A percentile compares a stretch with the other conserved stretches of the same genome.
These are phyloP conservation scores for Cladorhizidae sp. DNA, from an alignment of 37 sponge, comb jelly and placozoan species.

Conservation along the genomic window DNA sequence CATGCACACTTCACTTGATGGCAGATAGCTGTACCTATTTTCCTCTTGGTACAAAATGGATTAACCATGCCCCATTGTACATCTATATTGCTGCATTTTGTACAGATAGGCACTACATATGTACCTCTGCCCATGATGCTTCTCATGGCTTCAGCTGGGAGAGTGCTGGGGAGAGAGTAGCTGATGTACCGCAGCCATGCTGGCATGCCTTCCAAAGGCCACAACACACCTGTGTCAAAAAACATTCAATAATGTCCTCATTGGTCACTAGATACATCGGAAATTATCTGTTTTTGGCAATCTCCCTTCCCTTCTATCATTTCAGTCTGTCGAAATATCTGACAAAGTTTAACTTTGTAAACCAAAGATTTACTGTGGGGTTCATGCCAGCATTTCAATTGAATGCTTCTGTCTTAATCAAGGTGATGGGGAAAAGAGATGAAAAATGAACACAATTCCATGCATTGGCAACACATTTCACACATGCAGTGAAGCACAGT, in stretches of 20 bases:
- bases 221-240: conserved; percentile 71
- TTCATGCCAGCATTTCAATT: neutral
- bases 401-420: neutral
- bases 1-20: neutral
- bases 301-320: too few relatives aligned
- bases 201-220: conserved; percentile 88
- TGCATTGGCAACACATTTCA: too few relatives aligned
- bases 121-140: conserved; percentile 84
- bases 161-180: conserved; percentile 64
- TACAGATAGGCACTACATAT: neutral
- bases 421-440: neutral
- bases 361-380: neutral
- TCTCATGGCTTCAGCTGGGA: conserved; percentile 77
- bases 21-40: neutral
- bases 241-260: neutral
- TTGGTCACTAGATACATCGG: too few relatives aligned
- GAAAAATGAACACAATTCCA: neutral
- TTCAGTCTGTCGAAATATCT: too few relatives aligned
- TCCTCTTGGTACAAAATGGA: neutral
- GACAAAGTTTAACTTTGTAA: neutral
- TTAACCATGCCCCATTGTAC: conserved; percentile 2
- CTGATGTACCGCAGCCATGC: conserved; percentile 63
- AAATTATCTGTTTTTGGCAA: too few relatives aligned
- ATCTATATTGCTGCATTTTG: neutral
- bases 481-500: too few relatives aligned